Conservation (phyloP, 2,113 vertebrate genomes). For the Morone chrysops region DNA sequence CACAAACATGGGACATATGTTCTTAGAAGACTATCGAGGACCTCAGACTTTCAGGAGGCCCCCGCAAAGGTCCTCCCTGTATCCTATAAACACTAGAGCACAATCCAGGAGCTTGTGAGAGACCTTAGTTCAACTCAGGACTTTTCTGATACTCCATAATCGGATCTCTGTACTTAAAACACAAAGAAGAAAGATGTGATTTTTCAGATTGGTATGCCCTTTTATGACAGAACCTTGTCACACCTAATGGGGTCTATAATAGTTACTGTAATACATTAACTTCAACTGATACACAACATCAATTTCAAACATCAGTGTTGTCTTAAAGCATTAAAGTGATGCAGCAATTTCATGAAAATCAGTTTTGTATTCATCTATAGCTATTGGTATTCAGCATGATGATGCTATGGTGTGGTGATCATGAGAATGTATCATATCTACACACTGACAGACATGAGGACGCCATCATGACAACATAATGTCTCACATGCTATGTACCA, state of each 20-base stretch:
- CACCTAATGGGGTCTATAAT: constrained; percentile 28
- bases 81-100: constrained; percentile 12
- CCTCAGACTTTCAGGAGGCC: constrained; percentile 38
- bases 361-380: neutral
- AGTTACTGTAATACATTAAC: constrained; percentile 21
- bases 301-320: no score
- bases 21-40: constrained; percentile 28
- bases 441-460: constrained; percentile 27
- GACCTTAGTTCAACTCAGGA: neutral
- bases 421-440: neutral
- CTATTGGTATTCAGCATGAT: neutral
- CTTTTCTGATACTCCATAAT: neutral
- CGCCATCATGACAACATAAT: constrained; percentile 48
- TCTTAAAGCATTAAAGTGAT: neutral
- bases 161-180: constrained; percentile 1
- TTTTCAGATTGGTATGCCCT: constrained; percentile 17
- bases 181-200: neutral
- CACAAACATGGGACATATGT: constrained; percentile 39
- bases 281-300: no score
- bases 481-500: constrained; percentile 22
- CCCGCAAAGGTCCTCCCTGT: constrained; percentile 23
- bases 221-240: constrained; percentile 4
- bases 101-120: neutral
- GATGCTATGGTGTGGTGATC: neutral
- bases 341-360: neutral